Conservation (phyloP, 2,888 invertebrate species). For the Loripinus fragilis region DNA sequence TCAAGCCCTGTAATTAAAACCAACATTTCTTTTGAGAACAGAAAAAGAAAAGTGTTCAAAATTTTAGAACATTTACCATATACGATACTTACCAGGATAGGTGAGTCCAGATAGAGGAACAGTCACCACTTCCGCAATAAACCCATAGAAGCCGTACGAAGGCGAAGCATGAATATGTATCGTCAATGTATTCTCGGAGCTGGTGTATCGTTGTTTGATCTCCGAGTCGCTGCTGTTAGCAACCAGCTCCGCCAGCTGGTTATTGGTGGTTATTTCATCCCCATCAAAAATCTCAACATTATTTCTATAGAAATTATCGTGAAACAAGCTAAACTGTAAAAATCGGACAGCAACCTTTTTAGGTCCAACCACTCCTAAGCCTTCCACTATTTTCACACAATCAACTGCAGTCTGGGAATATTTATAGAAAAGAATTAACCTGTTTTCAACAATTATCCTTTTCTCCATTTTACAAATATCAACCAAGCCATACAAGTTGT, state of each 20-base stretch:
- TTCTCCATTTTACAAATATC: constrained; percentile 98
- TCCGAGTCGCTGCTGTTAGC: constrained; percentile 70
- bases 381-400: constrained; percentile 97
- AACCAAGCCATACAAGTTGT: constrained; percentile 95
- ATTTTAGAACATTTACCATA: too few relatives aligned
- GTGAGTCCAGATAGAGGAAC: constrained; percentile 87
- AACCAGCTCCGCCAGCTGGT: constrained; percentile 64
- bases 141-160: constrained; percentile 95
- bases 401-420: constrained; percentile 98
- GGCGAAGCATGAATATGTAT: constrained; percentile 97
- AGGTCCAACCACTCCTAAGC: constrained; percentile 88
- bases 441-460: constrained; percentile 93
- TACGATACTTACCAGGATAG: constrained; percentile 74
- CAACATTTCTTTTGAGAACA: too few relatives aligned
- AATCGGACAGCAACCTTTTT: constrained; percentile 93
- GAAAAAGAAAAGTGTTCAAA: too few relatives aligned
- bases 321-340: constrained; percentile 80
- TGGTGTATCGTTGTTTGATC: constrained; percentile 68
- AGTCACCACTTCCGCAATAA: constrained; percentile 98
- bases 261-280: constrained; percentile 90
- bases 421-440: constrained; percentile 96
- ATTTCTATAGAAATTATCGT: constrained; percentile 86
- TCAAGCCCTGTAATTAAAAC: too few relatives aligned
- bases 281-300: constrained; percentile 95
- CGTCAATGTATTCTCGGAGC: constrained; percentile 86